Percentiles rank a stretch among this genome's conserved stretches.
phyloP scores from a whole-genome alignment of 2,797 vertebrate species.

The Diglossa cyanea region DNA sequence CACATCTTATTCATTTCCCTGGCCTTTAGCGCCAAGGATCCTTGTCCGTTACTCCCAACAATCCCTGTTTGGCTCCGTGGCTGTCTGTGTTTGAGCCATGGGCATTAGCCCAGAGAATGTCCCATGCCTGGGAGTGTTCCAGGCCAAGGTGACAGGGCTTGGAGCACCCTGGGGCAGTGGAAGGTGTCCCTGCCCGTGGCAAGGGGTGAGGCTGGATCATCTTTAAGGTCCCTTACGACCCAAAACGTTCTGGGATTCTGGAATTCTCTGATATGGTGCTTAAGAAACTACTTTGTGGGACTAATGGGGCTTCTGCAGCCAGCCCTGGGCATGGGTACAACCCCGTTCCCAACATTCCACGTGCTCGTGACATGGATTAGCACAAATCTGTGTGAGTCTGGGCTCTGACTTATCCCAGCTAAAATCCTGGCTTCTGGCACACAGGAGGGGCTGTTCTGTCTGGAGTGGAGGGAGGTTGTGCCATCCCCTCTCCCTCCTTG shows the following conservation, averaged over 20 bases:
- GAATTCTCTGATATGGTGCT: neutral
- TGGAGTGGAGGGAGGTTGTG: too few relatives aligned
- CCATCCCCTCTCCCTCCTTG: neutral
- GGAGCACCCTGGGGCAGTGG: neutral
- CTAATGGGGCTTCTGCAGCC: neutral
- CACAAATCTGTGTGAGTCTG: neutral
- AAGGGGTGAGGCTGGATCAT: too few relatives aligned
- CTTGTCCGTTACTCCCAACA: neutral
- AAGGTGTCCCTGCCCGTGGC: neutral
- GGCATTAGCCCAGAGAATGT: neutral
- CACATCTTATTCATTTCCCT: neutral
- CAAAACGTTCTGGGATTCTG: neutral
- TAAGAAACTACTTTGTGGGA: neutral
- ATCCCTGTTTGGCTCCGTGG: too few relatives aligned
- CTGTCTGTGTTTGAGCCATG: neutral
- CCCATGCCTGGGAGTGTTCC: neutral
- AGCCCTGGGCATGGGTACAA: rapidly evolving
- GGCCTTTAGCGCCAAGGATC: neutral
- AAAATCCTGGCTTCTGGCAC: neutral
- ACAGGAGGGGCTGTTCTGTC: neutral
- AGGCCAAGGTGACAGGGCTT: neutral
- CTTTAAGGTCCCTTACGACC: neutral
- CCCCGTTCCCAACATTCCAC: neutral
- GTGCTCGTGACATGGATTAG: neutral
- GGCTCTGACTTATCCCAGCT: neutral